These are phyloP conservation scores for Apostichopus californicus DNA, from an alignment of 35 echinoderm and acorn worm genomes.

Conservation along the genomic window DNA sequence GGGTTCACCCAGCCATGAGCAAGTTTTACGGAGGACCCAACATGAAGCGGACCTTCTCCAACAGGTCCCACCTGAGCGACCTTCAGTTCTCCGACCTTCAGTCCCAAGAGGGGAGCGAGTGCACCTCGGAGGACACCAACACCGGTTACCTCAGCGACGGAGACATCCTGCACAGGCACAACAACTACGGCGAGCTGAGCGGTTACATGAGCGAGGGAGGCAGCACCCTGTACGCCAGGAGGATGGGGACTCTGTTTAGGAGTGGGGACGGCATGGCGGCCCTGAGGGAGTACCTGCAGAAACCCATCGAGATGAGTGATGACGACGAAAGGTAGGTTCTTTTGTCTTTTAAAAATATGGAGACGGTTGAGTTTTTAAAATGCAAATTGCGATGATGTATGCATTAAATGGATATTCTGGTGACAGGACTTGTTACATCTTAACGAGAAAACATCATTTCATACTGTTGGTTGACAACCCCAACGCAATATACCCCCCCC, in stretches of 20 bases:
- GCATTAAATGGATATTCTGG: no score
- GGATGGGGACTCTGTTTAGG: conserved; percentile 68
- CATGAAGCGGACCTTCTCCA: conserved; percentile 77
- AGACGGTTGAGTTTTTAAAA: no score
- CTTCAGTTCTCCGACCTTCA: conserved; percentile 64
- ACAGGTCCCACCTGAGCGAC: conserved; percentile 81
- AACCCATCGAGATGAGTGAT: conserved; percentile 88
- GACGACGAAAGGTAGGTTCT: conserved; percentile 87
- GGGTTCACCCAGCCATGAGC: conserved; percentile 42
- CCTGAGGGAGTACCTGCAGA: conserved; percentile 86
- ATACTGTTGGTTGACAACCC: no score
- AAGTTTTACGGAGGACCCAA: conserved; percentile 50
- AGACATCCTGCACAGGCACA: conserved; percentile 76
- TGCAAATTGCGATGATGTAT: no score
- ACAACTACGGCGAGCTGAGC: conserved; percentile 78
- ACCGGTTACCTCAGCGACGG: conserved; percentile 91
- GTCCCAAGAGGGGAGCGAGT: conserved; percentile 72
- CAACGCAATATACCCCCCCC: background rate
- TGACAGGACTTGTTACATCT: no score
- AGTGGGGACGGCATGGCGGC: conserved; percentile 93
- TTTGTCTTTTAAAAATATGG: background rate
- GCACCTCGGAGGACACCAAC: conserved; percentile 72
- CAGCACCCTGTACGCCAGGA: conserved; percentile 76
- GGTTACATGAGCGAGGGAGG: conserved; percentile 99
- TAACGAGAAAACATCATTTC: no score